phyloP scores from a whole-genome alignment of 2,888 invertebrate genomes.

The Cerastis leucographa region DNA sequence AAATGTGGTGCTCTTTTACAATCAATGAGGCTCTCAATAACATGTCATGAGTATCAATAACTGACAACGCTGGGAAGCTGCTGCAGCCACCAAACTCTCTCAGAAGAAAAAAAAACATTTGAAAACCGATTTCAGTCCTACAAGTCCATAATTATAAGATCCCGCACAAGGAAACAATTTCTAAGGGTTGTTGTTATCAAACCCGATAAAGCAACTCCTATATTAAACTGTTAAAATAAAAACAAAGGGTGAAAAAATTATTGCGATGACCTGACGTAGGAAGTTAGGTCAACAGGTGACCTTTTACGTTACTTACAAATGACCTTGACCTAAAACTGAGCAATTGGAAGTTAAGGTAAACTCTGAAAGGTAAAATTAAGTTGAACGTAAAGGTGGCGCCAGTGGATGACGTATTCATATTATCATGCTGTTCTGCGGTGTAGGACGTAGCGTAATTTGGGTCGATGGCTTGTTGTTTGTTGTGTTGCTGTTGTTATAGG shows the following conservation, averaged over 20 bases:
- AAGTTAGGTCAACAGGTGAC: constrained; percentile 38
- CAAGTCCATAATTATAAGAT: not conserved
- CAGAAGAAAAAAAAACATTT: not conserved
- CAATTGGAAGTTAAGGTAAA: constrained; percentile 41
- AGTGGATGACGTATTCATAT: constrained; percentile 40
- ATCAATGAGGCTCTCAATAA: not conserved
- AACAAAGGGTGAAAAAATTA: not conserved
- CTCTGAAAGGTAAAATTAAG: constrained; percentile 25
- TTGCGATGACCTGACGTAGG: constrained; percentile 14
- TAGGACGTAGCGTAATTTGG: constrained; percentile 46
- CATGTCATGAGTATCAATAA: not conserved
- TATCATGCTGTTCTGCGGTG: constrained; percentile 40
- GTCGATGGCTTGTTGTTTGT: constrained; percentile 29
- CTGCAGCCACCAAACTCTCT: not conserved
- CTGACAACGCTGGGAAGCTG: not conserved
- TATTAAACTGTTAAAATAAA: not conserved
- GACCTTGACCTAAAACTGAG: constrained; percentile 52
- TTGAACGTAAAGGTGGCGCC: constrained; percentile 43
- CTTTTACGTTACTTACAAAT: constrained; percentile 28
- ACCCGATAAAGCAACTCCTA: not conserved
- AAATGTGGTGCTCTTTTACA: not conserved
- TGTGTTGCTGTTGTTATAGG: constrained; percentile 18
- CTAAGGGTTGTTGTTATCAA: not conserved
- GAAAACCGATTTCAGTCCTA: not conserved
- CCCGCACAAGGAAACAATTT: not conserved